Evolutionary conservation across 92 coral and sea anemone species (phyloP), one percentile per base, ranked within the genome.

Genomic region (Heliopora coerulea): DNA sequence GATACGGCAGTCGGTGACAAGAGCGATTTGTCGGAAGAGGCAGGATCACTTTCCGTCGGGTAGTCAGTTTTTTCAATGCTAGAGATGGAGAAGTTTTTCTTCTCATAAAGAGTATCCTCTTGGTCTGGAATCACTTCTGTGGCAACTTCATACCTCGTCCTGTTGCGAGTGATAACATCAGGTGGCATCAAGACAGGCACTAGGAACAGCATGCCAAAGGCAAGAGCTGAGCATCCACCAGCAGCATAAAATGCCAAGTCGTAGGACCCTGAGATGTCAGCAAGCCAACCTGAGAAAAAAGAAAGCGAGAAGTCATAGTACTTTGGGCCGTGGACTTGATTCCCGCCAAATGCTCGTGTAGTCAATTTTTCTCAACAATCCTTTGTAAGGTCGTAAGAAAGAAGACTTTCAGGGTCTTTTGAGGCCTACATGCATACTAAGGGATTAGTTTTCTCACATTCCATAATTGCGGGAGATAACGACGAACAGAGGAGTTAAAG

Each of bases 161-260:
- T 29, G 77, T 70, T 52, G 5, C 77, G 62, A 21, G 19, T 5
- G 17, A 49, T 62, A 44, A 52, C 62, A 23, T 87, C 88, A n/a
- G 65, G 56, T 11, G 97, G 97, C 87, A 91, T 80, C 57, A 86
- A 75, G 69, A 49, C 54, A 37, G 97, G 97, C 25, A 89, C 91
- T 39, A 91, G 81, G 75, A 91, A 91, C 10, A 91, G 75, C 56
- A 91, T 35, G n/a, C 89, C 85, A 27, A 85, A 75, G 23, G 88
- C 96, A 5, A 87, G 14, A 0, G 85, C 81, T 41, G 97, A 86
- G 67, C 87, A 74, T 0, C 88, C 97, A 35, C 96, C 96, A 21
- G 97, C 89, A 10, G 85, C 89, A 59, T 83, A 91, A 72, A 91
- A 91, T 25, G 97, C 97, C 56, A 89, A 84, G 78, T 91, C 89